These are phyloP conservation scores for Rotaria socialis DNA, from an alignment of 2,888 invertebrate species.

Conservation along the genomic window DNA sequence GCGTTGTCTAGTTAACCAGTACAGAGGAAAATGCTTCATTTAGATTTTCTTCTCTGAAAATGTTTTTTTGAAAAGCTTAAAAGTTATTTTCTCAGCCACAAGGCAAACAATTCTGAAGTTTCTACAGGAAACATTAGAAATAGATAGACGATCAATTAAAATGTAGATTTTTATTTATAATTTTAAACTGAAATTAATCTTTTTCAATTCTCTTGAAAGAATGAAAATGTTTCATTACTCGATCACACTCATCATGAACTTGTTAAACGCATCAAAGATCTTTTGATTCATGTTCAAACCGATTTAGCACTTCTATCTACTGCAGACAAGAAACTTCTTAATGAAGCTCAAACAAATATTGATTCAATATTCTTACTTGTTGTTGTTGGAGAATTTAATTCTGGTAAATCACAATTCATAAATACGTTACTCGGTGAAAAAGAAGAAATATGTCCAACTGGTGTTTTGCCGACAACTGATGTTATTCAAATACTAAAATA, in stretches of 20 bases:
- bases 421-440: conserved; percentile 28
- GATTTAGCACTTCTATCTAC: background rate
- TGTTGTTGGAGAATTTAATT: conserved; percentile 35
- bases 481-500: conserved; percentile 32
- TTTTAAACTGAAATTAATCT: no score
- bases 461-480: conserved; percentile 9
- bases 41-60: no score
- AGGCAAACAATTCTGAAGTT: no score
- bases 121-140: no score
- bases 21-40: no score
- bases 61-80: no score
- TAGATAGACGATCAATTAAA: no score
- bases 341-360: background rate
- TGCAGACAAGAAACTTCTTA: background rate
- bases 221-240: background rate
- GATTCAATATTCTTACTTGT: conserved; percentile 32
- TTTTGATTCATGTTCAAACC: background rate
- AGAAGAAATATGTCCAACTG: conserved; percentile 29
- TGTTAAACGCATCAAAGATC: background rate
- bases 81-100: no score
- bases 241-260: background rate
- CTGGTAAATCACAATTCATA: conserved; percentile 31
- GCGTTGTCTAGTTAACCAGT: no score
- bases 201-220: background rate
- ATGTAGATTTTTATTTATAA: no score